These are phyloP conservation scores for Epistrophe eligans DNA, from an alignment of 2,888 invertebrate species.

Conservation along the genomic window DNA sequence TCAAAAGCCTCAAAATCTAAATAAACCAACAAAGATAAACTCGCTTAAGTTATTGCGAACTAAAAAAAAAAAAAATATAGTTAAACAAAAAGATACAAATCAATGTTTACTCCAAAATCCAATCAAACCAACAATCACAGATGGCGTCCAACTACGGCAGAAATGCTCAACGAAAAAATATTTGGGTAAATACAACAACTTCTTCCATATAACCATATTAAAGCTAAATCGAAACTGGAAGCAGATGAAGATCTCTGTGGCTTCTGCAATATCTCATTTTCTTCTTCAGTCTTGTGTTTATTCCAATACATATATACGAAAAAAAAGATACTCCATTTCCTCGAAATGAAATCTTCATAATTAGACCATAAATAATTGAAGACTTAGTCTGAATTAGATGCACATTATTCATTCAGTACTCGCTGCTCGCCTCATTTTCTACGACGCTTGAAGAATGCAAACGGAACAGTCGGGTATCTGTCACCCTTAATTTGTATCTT, in stretches of 20 bases:
- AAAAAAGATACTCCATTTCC: conserved; percentile 6
- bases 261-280: conserved; percentile 42
- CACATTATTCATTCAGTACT: conserved; percentile 68
- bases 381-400: conserved; percentile 70
- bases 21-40: conserved; percentile 44
- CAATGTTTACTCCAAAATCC: conserved; percentile 58
- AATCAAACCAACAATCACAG: conserved; percentile 51
- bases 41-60: conserved; percentile 22
- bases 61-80: conserved; percentile 4
- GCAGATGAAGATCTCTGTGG: conserved; percentile 25
- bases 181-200: conserved; percentile 60
- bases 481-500: conserved; percentile 70
- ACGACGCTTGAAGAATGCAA: conserved; percentile 25
- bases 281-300: background rate
- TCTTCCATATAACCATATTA: background rate
- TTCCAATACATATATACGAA: background rate
- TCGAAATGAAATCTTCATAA: conserved; percentile 60
- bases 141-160: conserved; percentile 52
- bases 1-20: conserved; percentile 52
- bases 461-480: conserved; percentile 47
- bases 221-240: background rate
- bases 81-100: conserved; percentile 36
- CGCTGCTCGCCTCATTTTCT: conserved; percentile 26
- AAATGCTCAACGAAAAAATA: conserved; percentile 58
- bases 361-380: conserved; percentile 76